Base-by-base conservation (phyloP, 2,113 vertebrate genomes). In the Ciconia boyciana region DNA sequence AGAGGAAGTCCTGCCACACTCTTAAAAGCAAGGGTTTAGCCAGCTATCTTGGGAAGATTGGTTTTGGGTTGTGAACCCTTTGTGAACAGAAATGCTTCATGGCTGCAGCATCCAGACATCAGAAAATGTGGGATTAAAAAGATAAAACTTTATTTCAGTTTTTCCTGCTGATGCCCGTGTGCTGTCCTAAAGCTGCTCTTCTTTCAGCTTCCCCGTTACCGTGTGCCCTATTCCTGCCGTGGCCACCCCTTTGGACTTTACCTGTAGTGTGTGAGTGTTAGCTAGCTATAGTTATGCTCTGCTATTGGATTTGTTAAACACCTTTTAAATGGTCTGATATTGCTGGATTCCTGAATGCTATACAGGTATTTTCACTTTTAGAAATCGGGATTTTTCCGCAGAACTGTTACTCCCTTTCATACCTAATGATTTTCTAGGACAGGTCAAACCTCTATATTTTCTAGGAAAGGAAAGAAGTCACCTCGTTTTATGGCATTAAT, bases 191-290 rank as follows among this genome's bases (percentile, higher is more conserved):
- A 16, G 29, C 6, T 20, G 39, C 13, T 69, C 13, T 26, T 87
- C 58, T 39, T 58, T 36, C 39, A 52, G 13, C 6, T 29, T 89
- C 43, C 24, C 36, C 9, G 10, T 8, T 81, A n/a, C 41, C 0
- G 0, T 2, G 7, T 54, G 31, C 10, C 44, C 11, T 26, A 2
- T 15, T 58, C 22, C 12, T 44, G 13, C 21, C 0, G 1, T 8
- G 9, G 21, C 18, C 34, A 8, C 7, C 8, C 24, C 21, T 79
- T 24, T 5, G 6, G 31, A 76, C 5, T 69, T 82, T 11, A 71
- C 6, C 15, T 48, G 5, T 6, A 52, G 18, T 7, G 16, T 29
- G 24, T 29, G 36, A 61, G 29, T 0, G 0, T 64, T 52, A 77
- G 4, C 21, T 43, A 74, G 36, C 24, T 62, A 7, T 4, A 44